Conservation (phyloP, 2,888 invertebrate species). For the Rhamnusium bicolor region DNA sequence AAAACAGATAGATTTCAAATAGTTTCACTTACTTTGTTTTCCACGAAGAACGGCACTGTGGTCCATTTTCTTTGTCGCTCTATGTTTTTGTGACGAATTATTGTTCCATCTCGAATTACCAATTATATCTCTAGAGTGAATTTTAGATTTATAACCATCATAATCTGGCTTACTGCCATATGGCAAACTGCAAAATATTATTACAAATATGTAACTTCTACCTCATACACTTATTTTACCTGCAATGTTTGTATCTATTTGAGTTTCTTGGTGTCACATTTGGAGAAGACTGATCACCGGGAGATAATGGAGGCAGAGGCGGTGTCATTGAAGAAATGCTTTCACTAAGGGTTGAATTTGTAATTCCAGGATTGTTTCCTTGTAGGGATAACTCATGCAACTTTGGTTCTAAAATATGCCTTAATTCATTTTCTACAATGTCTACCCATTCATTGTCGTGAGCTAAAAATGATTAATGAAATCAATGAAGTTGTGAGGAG, state of each 20-base stretch:
- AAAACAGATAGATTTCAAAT: not conserved
- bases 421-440: slow-evolving; percentile 84
- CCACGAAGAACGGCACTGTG: slow-evolving; percentile 73
- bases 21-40: slow-evolving; percentile 76
- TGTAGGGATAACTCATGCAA: slow-evolving; percentile 77
- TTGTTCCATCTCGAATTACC: slow-evolving; percentile 64
- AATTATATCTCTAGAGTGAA: slow-evolving; percentile 60
- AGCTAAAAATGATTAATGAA: slow-evolving; percentile 60
- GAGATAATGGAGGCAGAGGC: slow-evolving; percentile 84
- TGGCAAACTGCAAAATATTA: slow-evolving; percentile 75
- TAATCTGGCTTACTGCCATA: slow-evolving; percentile 77
- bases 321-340: slow-evolving; percentile 84
- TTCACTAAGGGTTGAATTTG: slow-evolving; percentile 78
- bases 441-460: slow-evolving; percentile 88
- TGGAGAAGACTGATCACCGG: slow-evolving; percentile 74
- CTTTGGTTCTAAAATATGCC: slow-evolving; percentile 84
- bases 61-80: slow-evolving; percentile 72
- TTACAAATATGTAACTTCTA: not conserved
- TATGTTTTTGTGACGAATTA: slow-evolving; percentile 72
- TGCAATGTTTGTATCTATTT: slow-evolving; percentile 70
- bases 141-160: slow-evolving; percentile 71
- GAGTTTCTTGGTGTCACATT: slow-evolving; percentile 70
- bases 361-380: slow-evolving; percentile 73
- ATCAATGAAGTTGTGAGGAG: not conserved
- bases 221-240: slow-evolving; percentile 54